A percentile compares a stretch with the other conserved stretches of the same genome.
phyloP scores from a whole-genome alignment of 2,113 vertebrate genomes.

The Ornithorhynchus anatinus region DNA sequence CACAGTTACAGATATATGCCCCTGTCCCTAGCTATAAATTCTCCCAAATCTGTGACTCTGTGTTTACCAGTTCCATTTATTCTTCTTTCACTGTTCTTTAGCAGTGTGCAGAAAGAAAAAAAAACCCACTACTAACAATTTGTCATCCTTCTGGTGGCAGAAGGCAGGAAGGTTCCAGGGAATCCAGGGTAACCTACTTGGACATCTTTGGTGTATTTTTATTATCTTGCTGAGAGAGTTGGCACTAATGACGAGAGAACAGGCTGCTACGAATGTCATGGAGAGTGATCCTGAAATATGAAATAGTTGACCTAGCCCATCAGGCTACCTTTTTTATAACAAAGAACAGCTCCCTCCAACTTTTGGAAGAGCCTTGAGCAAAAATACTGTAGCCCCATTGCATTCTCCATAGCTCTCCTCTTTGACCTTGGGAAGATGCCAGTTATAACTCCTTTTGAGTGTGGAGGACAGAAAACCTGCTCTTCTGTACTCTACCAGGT shows the following conservation, averaged over 20 bases:
- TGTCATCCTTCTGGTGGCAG: slow-evolving; percentile 1
- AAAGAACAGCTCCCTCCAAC: too few species aligned
- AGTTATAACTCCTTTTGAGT: too few species aligned
- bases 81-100: not conserved
- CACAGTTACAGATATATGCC: not conserved
- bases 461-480: too few species aligned
- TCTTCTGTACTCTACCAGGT: too few species aligned
- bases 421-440: too few species aligned
- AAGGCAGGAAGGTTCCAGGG: not conserved
- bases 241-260: slow-evolving; percentile 2
- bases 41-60: not conserved
- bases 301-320: too few species aligned
- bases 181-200: not conserved
- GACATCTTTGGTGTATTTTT: slow-evolving; percentile 6
- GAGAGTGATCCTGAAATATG: not conserved
- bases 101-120: slow-evolving; percentile 6
- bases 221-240: not conserved
- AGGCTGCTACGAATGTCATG: not conserved
- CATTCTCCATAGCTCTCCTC: too few species aligned
- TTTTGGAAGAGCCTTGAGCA: too few species aligned
- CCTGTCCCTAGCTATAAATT: not conserved
- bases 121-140: too few species aligned
- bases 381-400: too few species aligned
- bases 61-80: not conserved
- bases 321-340: too few species aligned